Evolutionary conservation across 2,113 vertebrate genomes (phyloP).

Genomic region (Variabilichromis moorii): DNA sequence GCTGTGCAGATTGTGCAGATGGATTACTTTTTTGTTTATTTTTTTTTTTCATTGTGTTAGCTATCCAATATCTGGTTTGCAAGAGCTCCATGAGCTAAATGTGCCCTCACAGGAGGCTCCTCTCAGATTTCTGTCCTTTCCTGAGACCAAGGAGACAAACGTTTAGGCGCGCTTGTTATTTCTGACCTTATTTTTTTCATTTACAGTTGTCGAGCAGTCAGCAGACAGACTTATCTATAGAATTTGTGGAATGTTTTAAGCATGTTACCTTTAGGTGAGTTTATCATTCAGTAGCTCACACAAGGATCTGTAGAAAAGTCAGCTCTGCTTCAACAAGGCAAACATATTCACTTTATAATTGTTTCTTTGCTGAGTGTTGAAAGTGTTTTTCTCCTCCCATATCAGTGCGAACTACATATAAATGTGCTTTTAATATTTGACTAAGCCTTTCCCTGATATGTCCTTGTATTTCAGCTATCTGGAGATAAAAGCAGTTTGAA

Average conservation of each 20-base stretch:
- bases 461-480: not conserved
- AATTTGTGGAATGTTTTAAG: conserved; percentile 21
- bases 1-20: conserved; percentile 2
- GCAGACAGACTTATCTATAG: conserved; percentile 5
- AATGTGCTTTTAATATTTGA: conserved; percentile 18
- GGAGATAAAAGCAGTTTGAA: conserved; percentile 22
- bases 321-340: not conserved
- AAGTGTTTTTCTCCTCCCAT: not conserved
- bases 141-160: not conserved
- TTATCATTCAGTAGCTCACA: not conserved
- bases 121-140: conserved; percentile 7
- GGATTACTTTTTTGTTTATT: not conserved
- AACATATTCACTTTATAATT: not conserved
- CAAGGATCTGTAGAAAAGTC: not conserved
- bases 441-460: not conserved
- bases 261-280: not conserved
- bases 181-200: not conserved
- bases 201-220: not conserved
- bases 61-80: not conserved
- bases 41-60: not conserved
- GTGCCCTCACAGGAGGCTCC: not conserved
- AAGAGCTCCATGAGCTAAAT: not conserved
- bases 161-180: not conserved
- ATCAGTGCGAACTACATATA: not conserved
- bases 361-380: not conserved